Evolutionary conservation across 2,113 vertebrate genomes (phyloP).

Genomic region (Lamprologus lemairii): DNA sequence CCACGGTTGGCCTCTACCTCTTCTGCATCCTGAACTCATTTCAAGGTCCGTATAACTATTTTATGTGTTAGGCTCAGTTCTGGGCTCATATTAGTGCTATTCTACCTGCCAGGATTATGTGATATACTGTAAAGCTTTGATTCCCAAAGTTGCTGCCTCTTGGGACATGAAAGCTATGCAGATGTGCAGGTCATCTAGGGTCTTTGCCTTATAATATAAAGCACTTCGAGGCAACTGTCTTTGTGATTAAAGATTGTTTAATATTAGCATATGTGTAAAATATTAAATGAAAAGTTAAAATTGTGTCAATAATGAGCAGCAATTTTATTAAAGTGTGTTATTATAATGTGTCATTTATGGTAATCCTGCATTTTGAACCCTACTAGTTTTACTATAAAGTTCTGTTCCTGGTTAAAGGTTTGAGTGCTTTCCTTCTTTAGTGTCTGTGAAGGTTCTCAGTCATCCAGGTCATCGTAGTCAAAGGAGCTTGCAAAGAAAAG

Average conservation of each 20-base stretch:
- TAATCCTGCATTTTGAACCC: neutral
- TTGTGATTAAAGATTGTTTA: neutral
- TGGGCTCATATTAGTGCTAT: neutral
- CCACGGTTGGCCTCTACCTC: conserved; percentile 10
- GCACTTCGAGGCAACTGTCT: accelerated
- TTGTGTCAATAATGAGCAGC: neutral
- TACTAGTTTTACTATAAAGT: neutral
- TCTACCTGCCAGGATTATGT: neutral
- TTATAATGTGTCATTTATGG: neutral
- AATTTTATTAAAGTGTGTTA: neutral
- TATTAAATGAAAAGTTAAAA: neutral
- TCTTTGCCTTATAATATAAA: neutral
- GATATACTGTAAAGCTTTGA: neutral
- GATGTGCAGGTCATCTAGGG: neutral
- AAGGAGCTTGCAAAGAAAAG: too few relatives aligned
- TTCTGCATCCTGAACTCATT: conserved; percentile 53
- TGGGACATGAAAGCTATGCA: neutral
- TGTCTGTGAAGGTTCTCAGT: too few relatives aligned
- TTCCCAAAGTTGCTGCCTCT: neutral
- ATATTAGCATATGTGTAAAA: neutral
- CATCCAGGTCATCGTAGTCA: too few relatives aligned
- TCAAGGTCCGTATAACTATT: conserved; percentile 19
- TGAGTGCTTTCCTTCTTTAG: neutral
- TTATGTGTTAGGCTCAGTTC: neutral
- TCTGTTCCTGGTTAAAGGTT: neutral